Evolutionary conservation across 1,140 invertebrate genomes (phyloP).

Genomic region (Monomorium pharaonis): DNA sequence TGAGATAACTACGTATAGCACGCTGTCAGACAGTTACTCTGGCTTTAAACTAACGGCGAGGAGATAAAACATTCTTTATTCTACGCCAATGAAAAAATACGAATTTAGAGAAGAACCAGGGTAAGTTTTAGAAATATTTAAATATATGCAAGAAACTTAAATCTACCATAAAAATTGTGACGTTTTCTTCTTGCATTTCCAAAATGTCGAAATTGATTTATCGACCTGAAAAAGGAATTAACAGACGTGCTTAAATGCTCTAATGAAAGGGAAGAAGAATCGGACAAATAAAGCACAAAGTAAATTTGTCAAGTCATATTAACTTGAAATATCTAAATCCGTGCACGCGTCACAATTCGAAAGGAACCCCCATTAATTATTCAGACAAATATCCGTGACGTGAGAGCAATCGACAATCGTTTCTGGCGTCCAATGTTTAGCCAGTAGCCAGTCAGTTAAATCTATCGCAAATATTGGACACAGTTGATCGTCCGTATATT

Average conservation of each 20-base stretch:
- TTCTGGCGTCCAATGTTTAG: slow-evolving; percentile 64
- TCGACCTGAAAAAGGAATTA: not conserved
- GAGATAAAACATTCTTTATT: slow-evolving; percentile 21
- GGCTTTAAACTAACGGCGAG: slow-evolving; percentile 11
- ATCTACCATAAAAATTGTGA: not conserved
- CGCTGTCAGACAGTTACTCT: slow-evolving; percentile 16
- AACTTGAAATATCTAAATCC: slow-evolving; percentile 70
- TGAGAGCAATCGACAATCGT: slow-evolving; percentile 73
- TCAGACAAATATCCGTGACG: slow-evolving; percentile 72
- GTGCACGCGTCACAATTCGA: slow-evolving; percentile 40
- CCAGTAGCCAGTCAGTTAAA: slow-evolving; percentile 53
- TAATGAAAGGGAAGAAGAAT: slow-evolving; percentile 4
- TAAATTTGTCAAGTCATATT: slow-evolving; percentile 50
- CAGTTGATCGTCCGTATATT: slow-evolving; percentile 52
- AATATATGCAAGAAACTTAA: not conserved
- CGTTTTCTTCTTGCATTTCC: not conserved
- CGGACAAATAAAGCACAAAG: not conserved
- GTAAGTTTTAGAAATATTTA: not conserved
- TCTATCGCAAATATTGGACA: slow-evolving; percentile 67
- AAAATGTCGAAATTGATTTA: not conserved
- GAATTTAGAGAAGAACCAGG: not conserved
- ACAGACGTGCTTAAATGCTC: not conserved
- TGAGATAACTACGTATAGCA: slow-evolving; percentile 1
- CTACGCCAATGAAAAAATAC: slow-evolving; percentile 1
- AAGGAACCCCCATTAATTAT: slow-evolving; percentile 75